Evolutionary conservation across 2,888 invertebrate genomes (phyloP), one percentile per base, ranked within the genome.

Genomic region (Cordilura impudica): DNA sequence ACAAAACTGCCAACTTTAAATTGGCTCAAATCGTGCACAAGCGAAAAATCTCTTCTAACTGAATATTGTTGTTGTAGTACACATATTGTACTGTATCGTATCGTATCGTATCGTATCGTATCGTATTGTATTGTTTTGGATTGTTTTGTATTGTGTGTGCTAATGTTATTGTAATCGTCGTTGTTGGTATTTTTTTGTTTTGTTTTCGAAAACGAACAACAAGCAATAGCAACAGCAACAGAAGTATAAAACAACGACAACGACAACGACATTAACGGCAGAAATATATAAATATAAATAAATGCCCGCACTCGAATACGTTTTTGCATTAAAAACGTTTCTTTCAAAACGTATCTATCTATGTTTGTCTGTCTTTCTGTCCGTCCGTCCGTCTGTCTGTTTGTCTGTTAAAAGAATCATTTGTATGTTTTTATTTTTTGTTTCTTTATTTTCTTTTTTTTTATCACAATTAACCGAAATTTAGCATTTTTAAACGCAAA

Each of bases 1-100:
- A 88, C 88, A 87, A 87, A 88, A 87, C 87, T 87, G 87, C 86
- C 87, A 87, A 86, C 84, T 84, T 84, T 82, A 87, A 87, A 87
- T 87, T 88, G 88, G 87, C 87, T 88, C 87, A 87, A 87, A 88
- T 85, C 81, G 86, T 85, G 84, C 83, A 83, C 85, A 86, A 85
- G 87, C 88, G 84, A 86, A 76, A 86, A 86, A 86, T 86, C 85
- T 84, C 84, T 85, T 83, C 73, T 78, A 78, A 77, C 77, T 81
- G 73, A 77, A 77, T 69, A 47, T 31, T 84, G 35, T 39, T 35
- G 35, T 35, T 39, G 35, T n/a, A 4, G 14, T n/a, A n/a, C 81
- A 82, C 66, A 21, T 66, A 58, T 21, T 49, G 19, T 56, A 19
- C 61, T 35, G 29, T 4, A 67, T 66, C 6, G 35, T 66, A 12